These are phyloP conservation scores for Corythoichthys haematopterus DNA, from an alignment of 2,113 vertebrate genomes.

Conservation along the genomic window DNA sequence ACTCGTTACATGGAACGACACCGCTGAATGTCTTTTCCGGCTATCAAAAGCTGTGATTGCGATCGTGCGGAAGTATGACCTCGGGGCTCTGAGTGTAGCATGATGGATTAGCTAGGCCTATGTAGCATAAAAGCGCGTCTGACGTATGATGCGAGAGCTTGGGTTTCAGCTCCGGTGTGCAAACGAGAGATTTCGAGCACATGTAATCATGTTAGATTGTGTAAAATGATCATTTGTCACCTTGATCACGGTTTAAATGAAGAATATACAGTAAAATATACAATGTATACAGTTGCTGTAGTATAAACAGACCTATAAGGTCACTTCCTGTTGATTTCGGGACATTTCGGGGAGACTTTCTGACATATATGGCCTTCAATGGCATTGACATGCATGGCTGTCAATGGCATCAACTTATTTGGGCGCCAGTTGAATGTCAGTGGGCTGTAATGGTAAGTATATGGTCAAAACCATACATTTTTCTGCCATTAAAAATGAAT, in stretches of 20 bases:
- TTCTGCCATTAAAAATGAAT: no score
- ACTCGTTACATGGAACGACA: background rate
- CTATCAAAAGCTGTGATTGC: conserved; percentile 8
- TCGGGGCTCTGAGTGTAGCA: conserved; percentile 7
- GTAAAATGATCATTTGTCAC: background rate
- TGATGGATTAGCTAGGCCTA: conserved; percentile 22
- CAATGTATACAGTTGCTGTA: no score
- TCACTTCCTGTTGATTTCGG: no score
- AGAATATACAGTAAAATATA: background rate
- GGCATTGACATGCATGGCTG: no score
- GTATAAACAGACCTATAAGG: no score
- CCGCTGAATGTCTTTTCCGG: conserved; percentile 9
- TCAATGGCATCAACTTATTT: no score
- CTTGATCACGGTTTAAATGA: no score
- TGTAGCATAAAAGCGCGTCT: conserved; percentile 26
- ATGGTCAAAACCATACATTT: no score
- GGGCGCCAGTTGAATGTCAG: no score
- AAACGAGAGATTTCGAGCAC: conserved; percentile 10
- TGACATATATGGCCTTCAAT: no score
- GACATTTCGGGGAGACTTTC: no score
- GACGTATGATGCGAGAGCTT: conserved; percentile 8
- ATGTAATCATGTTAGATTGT: conserved; percentile 10
- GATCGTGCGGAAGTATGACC: conserved; percentile 20
- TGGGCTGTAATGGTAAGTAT: no score
- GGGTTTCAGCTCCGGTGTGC: conserved; percentile 9